phyloP scores from a whole-genome alignment of 2,797 vertebrate species.

The Alca torda region DNA sequence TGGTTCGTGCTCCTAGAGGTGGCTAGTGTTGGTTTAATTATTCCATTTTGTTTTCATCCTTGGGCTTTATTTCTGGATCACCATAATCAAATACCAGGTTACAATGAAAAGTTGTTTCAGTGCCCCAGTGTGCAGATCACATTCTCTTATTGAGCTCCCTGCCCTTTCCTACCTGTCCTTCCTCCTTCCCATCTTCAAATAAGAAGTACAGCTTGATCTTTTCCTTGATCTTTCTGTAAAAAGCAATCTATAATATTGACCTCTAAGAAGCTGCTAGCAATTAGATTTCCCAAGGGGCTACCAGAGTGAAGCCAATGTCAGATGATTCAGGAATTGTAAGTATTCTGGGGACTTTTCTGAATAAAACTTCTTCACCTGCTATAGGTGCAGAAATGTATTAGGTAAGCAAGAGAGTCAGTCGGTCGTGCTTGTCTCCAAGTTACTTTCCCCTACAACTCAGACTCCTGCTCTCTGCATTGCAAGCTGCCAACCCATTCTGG shows the following conservation, averaged over 20 bases:
- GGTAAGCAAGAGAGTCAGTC: not conserved
- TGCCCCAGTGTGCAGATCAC: not conserved
- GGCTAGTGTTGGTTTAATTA: not conserved
- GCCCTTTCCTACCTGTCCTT: slow-evolving; percentile 53
- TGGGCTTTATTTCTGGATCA: not conserved
- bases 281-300: slow-evolving; percentile 42
- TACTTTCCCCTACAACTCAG: not conserved
- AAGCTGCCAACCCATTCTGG: not conserved
- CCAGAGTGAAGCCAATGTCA: not conserved
- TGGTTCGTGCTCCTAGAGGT: not conserved
- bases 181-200: slow-evolving; percentile 5
- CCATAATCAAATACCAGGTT: not conserved
- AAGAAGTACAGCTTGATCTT: slow-evolving; percentile 59
- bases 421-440: not conserved
- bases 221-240: slow-evolving; percentile 62
- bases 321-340: slow-evolving; percentile 31
- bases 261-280: slow-evolving; percentile 33
- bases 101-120: not conserved
- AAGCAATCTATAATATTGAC: slow-evolving; percentile 66
- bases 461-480: not conserved
- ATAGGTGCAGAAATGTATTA: not conserved
- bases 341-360: not conserved
- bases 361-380: slow-evolving; percentile 7
- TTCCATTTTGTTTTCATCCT: not conserved
- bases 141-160: slow-evolving; percentile 35